Evolutionary conservation across 2,888 invertebrate species (phyloP).

Genomic region (Meghimatium bilineatum): DNA sequence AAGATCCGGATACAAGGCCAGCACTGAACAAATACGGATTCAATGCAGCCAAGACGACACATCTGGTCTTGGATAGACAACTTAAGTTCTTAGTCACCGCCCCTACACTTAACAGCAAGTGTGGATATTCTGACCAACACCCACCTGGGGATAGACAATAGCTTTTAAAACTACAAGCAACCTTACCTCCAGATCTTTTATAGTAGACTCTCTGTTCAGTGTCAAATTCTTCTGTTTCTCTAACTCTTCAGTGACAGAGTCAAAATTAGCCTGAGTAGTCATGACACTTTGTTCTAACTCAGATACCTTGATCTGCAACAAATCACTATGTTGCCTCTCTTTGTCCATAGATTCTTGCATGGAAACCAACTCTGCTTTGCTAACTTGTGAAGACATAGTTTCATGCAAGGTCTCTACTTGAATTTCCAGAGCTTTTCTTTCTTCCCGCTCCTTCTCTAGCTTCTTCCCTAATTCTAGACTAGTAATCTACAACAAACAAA

Average conservation of each 20-base stretch:
- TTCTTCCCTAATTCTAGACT: slow-evolving; percentile 28
- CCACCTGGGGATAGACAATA: too few species aligned
- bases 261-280: slow-evolving; percentile 47
- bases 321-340: slow-evolving; percentile 30
- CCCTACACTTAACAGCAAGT: too few species aligned
- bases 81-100: too few species aligned
- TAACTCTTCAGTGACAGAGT: slow-evolving; percentile 39
- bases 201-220: slow-evolving; percentile 56
- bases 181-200: slow-evolving; percentile 60
- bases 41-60: too few species aligned
- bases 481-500: slow-evolving; percentile 2
- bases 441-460: slow-evolving; percentile 33
- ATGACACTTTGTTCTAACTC: slow-evolving; percentile 59
- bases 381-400: slow-evolving; percentile 22
- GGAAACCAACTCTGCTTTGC: slow-evolving; percentile 29
- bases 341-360: slow-evolving; percentile 29
- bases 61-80: too few species aligned
- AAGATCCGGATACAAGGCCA: too few species aligned
- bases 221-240: slow-evolving; percentile 54
- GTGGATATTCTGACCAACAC: too few species aligned
- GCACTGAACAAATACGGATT: too few species aligned
- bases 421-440: slow-evolving; percentile 25
- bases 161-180: neutral
- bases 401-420: slow-evolving; percentile 32
- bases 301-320: slow-evolving; percentile 56